Percentiles rank a stretch among this genome's conserved stretches.
Conservation (phyloP, 2,113 vertebrate species). For the Elephas maximus region DNA sequence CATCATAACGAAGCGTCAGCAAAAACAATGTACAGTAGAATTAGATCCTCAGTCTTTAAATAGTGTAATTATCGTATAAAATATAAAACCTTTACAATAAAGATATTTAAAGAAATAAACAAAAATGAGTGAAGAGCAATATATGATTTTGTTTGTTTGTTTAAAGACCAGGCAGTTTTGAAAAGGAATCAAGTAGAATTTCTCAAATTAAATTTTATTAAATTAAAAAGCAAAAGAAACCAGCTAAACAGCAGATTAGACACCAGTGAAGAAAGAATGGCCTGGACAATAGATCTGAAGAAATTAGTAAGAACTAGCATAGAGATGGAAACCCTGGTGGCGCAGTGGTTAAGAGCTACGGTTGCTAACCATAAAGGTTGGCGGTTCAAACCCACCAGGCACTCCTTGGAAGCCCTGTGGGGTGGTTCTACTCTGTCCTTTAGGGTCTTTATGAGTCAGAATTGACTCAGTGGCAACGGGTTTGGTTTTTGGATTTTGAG, state of each 20-base stretch:
- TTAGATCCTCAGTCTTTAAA: background rate
- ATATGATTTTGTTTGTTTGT: background rate
- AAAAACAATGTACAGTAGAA: background rate
- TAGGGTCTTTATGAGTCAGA: no score
- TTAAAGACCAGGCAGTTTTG: background rate
- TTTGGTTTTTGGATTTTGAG: background rate
- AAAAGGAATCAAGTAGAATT: background rate
- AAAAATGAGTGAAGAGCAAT: background rate
- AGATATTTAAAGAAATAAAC: background rate
- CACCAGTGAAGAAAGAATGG: background rate
- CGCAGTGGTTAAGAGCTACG: no score
- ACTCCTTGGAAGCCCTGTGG: no score
- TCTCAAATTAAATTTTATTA: background rate
- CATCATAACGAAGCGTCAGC: background rate
- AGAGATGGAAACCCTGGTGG: background rate
- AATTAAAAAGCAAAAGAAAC: background rate
- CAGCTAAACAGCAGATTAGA: background rate
- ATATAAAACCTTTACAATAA: background rate
- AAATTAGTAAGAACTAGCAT: background rate
- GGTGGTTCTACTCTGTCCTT: no score
- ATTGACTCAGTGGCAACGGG: no score
- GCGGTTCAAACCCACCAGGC: no score
- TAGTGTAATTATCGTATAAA: background rate
- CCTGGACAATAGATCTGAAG: background rate
- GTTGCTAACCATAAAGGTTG: no score